Evolutionary conservation across 2,888 invertebrate genomes (phyloP).

Genomic region (Sphinx pinastri): DNA sequence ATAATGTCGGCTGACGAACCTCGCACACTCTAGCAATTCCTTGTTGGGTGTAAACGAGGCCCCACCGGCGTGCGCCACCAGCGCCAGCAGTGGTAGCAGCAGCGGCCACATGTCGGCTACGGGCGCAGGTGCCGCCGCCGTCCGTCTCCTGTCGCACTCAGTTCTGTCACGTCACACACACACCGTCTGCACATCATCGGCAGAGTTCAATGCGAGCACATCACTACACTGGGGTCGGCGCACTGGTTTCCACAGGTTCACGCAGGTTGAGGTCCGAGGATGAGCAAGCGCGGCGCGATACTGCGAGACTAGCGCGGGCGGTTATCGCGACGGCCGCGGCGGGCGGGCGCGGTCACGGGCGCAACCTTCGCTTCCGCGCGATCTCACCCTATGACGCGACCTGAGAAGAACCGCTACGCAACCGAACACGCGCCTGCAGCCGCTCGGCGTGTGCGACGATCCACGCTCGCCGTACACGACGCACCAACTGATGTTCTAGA

Average conservation of each 20-base stretch:
- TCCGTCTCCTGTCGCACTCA: slow-evolving; percentile 62
- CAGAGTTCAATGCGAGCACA: slow-evolving; percentile 59
- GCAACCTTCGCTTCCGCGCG: slow-evolving; percentile 78
- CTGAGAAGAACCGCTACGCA: slow-evolving; percentile 54
- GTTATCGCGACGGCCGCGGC: slow-evolving; percentile 59
- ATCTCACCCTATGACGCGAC: slow-evolving; percentile 74
- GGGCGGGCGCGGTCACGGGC: slow-evolving; percentile 80
- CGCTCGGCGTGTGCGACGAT: slow-evolving; percentile 22
- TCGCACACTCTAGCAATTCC: slow-evolving; percentile 78
- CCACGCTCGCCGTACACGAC: slow-evolving; percentile 26
- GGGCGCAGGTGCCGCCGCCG: slow-evolving; percentile 61
- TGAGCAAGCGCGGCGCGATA: slow-evolving; percentile 73
- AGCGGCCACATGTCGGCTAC: slow-evolving; percentile 74
- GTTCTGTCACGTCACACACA: slow-evolving; percentile 68
- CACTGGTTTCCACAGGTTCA: slow-evolving; percentile 44
- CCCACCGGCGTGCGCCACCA: slow-evolving; percentile 66
- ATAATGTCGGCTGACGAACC: slow-evolving; percentile 60
- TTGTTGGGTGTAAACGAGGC: slow-evolving; percentile 70
- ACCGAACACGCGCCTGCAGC: slow-evolving; percentile 47
- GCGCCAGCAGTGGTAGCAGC: slow-evolving; percentile 66
- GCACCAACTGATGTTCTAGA: background rate
- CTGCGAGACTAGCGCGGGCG: slow-evolving; percentile 64
- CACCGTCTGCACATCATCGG: slow-evolving; percentile 71
- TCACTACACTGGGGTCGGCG: slow-evolving; percentile 62
- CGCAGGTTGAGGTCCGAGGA: slow-evolving; percentile 64